Evolutionary conservation across 2,113 vertebrate species (phyloP), one percentile per base, ranked within the genome.

Genomic region (Trichomycterus rosablanca): DNA sequence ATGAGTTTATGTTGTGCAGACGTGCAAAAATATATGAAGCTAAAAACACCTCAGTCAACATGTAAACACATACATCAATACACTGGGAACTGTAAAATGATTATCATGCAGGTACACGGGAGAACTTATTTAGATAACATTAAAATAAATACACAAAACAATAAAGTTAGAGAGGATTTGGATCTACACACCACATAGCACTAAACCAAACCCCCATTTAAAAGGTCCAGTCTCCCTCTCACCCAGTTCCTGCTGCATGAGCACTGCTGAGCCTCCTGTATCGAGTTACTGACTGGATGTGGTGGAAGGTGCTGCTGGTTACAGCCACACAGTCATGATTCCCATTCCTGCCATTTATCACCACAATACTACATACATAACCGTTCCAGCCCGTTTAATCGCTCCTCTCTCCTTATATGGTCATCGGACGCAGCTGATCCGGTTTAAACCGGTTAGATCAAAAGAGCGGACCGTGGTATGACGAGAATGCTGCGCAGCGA

Each of bases 401-500:
- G 37, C 63, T 81, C 79, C 71, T 34, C 49, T 81, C 78, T 80
- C 86, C 84, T 82, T 79, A 86, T 86, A 84, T 79, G 84, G 86
- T 60, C 72, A 55, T 40, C 15, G 70, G 77, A 67, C 72, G 72
- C 74, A 48, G 76, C 2, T 6, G 26, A 24, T 19, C 7, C 24
- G 24, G 0, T 24, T 6, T 5, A 34, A 52, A 8, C 28, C 2
- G 4, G 22, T 4, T 3, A 3, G 15, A 44, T 19, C 9, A 54
- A 9, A 32, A 16, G 15, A 39, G n/a, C 6, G 14, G 5, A 12
- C 20, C 4, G 46, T 11, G 22, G 10, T 18, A 43, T 9, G n/a
- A 2, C 15, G n/a, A 8, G 16, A 42, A 28, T 7, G 23, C 23
- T 11, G 23, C 20, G 9, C 54, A 3, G n/a, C 23, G 11, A 42